Evolutionary conservation across 2,113 vertebrate species (phyloP).

Genomic region (Etheostoma spectabile): DNA sequence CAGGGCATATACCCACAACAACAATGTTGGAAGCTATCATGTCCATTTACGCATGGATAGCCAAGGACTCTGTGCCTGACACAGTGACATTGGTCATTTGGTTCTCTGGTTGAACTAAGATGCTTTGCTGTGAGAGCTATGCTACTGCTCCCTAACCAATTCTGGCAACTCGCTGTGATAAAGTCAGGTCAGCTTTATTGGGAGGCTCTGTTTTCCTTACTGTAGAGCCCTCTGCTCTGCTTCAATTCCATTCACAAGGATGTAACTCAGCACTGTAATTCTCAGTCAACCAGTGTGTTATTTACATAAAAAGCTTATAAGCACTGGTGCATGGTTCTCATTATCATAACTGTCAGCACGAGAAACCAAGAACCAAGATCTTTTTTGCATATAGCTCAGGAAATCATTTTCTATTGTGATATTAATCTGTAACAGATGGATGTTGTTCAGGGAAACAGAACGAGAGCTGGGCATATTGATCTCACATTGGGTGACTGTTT

Average conservation of each 20-base stretch:
- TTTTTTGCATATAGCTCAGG: not conserved
- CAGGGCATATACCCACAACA: no score
- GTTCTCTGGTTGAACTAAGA: constrained; percentile 26
- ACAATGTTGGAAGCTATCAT: not conserved
- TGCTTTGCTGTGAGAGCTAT: constrained; percentile 26
- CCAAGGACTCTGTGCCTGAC: constrained; percentile 23
- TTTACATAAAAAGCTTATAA: constrained; percentile 15
- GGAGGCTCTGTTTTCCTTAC: constrained; percentile 32
- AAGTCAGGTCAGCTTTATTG: constrained; percentile 34
- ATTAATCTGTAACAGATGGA: not conserved
- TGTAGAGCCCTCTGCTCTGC: constrained; percentile 15
- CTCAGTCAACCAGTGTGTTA: constrained; percentile 31
- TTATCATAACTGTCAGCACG: not conserved
- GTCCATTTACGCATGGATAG: constrained; percentile 10
- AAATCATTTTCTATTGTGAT: not conserved
- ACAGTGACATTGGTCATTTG: constrained; percentile 28
- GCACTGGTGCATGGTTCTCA: not conserved
- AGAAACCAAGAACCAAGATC: not conserved
- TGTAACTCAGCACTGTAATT: constrained; percentile 17
- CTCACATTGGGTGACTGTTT: not conserved
- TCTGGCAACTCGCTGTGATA: constrained; percentile 19
- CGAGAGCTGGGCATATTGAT: not conserved
- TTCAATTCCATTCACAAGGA: constrained; percentile 35
- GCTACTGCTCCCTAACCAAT: constrained; percentile 11
- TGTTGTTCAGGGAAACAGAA: not conserved